A percentile compares a stretch with the other conserved stretches of the same genome.
Evolutionary conservation across 1,140 invertebrate species (phyloP).

Genomic region (Aphaenogaster floridana): DNA sequence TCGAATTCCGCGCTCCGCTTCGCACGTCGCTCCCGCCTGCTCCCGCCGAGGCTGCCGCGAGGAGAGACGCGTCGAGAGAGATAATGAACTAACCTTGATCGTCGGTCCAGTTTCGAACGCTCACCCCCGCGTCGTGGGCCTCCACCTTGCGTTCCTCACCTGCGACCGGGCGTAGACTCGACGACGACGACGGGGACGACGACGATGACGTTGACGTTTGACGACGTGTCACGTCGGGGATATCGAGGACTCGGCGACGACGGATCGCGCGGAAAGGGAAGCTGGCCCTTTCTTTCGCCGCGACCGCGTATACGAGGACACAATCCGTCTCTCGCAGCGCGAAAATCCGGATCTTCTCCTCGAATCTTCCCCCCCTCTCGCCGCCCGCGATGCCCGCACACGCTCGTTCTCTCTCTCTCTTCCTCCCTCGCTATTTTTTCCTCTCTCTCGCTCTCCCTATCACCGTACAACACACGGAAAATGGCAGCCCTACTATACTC

Average conservation of each 20-base stretch:
- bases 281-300: neutral
- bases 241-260: neutral
- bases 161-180: slow-evolving; percentile 37
- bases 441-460: neutral
- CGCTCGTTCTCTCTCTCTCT: neutral
- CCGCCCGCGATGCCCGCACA: neutral
- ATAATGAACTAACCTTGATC: slow-evolving; percentile 80
- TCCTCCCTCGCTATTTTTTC: neutral
- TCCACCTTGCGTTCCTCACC: slow-evolving; percentile 33
- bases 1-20: slow-evolving; percentile 32
- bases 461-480: slow-evolving; percentile 73
- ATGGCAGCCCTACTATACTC: slow-evolving; percentile 73
- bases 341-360: slow-evolving; percentile 61
- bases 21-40: neutral
- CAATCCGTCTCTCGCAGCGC: slow-evolving; percentile 62
- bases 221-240: no score
- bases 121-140: slow-evolving; percentile 50
- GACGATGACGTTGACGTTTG: neutral
- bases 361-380: neutral
- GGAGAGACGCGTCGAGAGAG: neutral
- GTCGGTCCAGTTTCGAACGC: slow-evolving; percentile 82
- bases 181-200: neutral
- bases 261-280: neutral
- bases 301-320: neutral
- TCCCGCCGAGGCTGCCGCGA: neutral